Evolutionary conservation across 2,797 vertebrate genomes (phyloP), one percentile per base, ranked within the genome.

Genomic region (Adelosebastes latens): DNA sequence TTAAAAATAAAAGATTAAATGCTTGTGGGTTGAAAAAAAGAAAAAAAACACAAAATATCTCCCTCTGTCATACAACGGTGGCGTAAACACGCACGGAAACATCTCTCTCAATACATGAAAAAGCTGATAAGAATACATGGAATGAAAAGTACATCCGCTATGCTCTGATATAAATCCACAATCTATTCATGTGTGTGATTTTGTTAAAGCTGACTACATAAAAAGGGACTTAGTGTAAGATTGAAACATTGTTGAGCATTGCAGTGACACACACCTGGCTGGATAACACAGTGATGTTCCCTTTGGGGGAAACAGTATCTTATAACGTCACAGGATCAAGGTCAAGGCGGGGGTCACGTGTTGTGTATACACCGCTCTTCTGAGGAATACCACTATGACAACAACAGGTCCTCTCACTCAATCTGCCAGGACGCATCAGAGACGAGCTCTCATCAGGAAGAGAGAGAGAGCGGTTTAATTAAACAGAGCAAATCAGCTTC

Each of bases 1-100:
- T 95, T 94, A 94, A 92, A 95, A 94, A 95, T 91, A 90, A 94
- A 95, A 96, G 95, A 95, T 96, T 95, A 95, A 94, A 95, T 88
- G 90, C 74, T 88, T 72, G 88, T 75, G 82, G 82, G 84, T 90
- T 86, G 86, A 88, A 92, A 94, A 18, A 29, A 88, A 92, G 68
- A 82, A 66, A 49, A 65, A 18, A 29, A 88, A 92, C 72, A 82
- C 77, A 75, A 91, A 88, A 90, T 83, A 84, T 88, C 80, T 85
- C 81, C 53, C 69, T 79, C 77, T 79, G 70, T 83, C 84, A 81
- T 69, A 82, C 76, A 72, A 52, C 46, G 27, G 59, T 16, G 55
- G 42, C 31, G 65, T 24, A 63, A n/a, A 70, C 74, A 66, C 34
- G 25, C 75, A 77, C 3, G 3, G 36, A 75, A 65, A 72, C 32